These are phyloP conservation scores for Echinops telfairi DNA, from an alignment of 2,113 vertebrate genomes.

Conservation along the genomic window DNA sequence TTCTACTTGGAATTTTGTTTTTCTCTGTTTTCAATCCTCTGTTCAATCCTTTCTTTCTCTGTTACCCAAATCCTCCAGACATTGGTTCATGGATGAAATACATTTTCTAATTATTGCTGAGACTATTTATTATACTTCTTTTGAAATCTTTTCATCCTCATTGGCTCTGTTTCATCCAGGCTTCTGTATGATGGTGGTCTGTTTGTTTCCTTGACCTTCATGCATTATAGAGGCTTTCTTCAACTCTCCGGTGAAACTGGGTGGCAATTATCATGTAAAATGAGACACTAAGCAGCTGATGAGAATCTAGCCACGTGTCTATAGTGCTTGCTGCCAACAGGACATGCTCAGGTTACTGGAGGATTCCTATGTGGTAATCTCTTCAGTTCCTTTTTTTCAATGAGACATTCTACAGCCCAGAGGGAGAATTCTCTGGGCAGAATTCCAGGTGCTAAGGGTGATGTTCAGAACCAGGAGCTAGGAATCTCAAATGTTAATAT, in stretches of 20 bases:
- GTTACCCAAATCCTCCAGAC: not conserved
- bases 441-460: not conserved
- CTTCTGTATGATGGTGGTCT: not conserved
- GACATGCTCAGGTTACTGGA: not conserved
- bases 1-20: not conserved
- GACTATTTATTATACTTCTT: not conserved
- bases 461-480: not conserved
- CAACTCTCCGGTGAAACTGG: not conserved
- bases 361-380: not conserved
- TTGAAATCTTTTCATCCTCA: not conserved
- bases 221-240: no score
- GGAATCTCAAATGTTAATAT: not conserved
- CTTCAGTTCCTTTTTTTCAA: conserved; percentile 9
- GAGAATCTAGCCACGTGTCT: not conserved
- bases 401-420: not conserved
- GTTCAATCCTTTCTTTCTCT: no score
- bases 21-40: not conserved
- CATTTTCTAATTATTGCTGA: conserved; percentile 17
- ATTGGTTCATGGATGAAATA: not conserved
- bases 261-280: not conserved
- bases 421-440: not conserved
- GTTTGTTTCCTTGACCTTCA: not conserved
- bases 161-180: not conserved
- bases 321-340: not conserved
- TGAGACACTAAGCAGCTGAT: not conserved